Conservation (phyloP, 92 coral and sea anemone genomes). For the Siderastrea radians region DNA sequence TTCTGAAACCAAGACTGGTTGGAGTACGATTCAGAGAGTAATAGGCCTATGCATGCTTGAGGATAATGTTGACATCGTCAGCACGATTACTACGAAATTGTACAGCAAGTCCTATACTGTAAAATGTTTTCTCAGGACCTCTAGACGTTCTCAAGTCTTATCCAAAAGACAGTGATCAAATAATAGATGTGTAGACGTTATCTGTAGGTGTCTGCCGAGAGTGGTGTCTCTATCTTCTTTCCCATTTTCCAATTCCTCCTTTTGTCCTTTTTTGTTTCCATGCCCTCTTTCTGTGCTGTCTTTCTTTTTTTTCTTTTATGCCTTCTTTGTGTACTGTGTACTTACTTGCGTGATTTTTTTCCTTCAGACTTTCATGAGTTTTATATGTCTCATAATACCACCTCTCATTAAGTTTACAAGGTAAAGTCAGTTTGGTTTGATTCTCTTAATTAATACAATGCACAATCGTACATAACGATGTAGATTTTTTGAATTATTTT, state of each 20-base stretch:
- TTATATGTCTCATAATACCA: constrained; percentile 77
- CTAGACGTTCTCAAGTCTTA: too few species aligned
- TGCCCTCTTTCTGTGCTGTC: background rate
- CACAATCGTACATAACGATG: background rate
- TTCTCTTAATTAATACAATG: too few species aligned
- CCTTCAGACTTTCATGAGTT: constrained; percentile 82
- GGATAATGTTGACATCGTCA: too few species aligned
- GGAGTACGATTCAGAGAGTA: too few species aligned
- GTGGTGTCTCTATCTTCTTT: too few species aligned
- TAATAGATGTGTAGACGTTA: too few species aligned
- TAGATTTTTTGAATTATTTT: background rate
- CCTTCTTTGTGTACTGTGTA: background rate
- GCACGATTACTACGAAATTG: too few species aligned
- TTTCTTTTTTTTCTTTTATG: constrained; percentile 16
- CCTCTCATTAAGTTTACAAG: constrained; percentile 51
- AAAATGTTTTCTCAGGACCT: too few species aligned
- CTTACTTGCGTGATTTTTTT: background rate
- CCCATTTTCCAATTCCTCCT: background rate
- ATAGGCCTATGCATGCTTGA: too few species aligned
- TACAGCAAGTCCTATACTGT: too few species aligned
- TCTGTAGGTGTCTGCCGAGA: too few species aligned
- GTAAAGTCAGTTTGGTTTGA: constrained; percentile 19
- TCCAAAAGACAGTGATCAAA: too few species aligned
- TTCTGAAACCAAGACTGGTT: background rate
- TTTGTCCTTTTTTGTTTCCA: background rate